Base-by-base conservation (phyloP, 2,888 invertebrate species). In the Chaetoderma sp. region DNA sequence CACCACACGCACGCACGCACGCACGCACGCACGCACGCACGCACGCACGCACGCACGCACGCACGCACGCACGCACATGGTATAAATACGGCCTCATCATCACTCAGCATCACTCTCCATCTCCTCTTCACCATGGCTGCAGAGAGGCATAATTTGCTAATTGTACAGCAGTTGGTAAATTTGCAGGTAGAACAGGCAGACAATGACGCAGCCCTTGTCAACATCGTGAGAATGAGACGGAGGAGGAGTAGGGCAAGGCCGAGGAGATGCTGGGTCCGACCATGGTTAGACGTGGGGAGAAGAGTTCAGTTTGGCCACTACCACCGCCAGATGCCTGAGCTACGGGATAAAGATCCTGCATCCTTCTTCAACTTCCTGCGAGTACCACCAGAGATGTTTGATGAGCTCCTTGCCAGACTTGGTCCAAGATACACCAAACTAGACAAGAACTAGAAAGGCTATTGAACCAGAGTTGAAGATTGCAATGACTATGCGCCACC, bases 381-480 rank as follows among this genome's bases (percentile, higher is more conserved):
- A 32, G n/a, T 65, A 27, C 66, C 63, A 56, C 63, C 68, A 63
- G 45, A 63, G 44, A 65, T 72, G 70, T 72, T 72, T 58, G 62
- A 72, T 59, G 71, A 70, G 25, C 62, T 70, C 33, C 52, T 69
- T 21, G 36, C 50, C 27, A 68, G 70, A 60, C 60, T 70, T 18
- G 21, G 60, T 32, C 60, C 60, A 60, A 1, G 30, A 36, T 60
- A 67, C 23, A 65, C 67, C 39, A 67, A 72, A 56, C 36, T 61
- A 50, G 28, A 68, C 63, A 72, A 64, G 28, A n/a, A 33, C 23
- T 72, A 56, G 72, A 36, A 62, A 60, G 28, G 60, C 67, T 32
- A 47, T 68, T n/a, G 61, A 54, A 10, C 54, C 54, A 16, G 54
- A 30, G 8, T n/a, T 54, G 23, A 54, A 54, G 54, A 10, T 54